These are phyloP conservation scores for Aphaenogaster rudis DNA, from an alignment of 1,140 invertebrate species.

Conservation along the genomic window DNA sequence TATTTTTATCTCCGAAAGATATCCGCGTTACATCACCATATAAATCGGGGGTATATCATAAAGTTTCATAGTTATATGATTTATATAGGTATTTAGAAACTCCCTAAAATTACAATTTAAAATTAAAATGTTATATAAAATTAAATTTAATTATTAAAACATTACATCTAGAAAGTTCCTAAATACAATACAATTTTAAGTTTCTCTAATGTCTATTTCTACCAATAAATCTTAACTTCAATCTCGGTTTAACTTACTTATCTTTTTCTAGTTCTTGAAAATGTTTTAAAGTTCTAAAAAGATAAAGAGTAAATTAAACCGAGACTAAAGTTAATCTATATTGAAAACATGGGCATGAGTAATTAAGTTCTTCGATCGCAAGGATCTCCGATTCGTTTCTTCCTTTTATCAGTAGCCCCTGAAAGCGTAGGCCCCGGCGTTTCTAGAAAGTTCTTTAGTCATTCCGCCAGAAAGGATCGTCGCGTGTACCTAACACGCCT, in stretches of 20 bases:
- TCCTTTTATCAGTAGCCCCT: neutral
- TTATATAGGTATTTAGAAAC: neutral
- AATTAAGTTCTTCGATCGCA: neutral
- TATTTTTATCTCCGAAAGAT: constrained; percentile 21
- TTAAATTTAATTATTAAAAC: too few relatives aligned
- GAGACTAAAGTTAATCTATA: too few relatives aligned
- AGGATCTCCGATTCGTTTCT: neutral
- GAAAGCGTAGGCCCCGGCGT: neutral
- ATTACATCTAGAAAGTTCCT: too few relatives aligned
- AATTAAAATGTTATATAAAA: neutral
- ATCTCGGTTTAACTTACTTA: too few relatives aligned
- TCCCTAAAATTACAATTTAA: neutral
- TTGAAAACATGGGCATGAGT: too few relatives aligned
- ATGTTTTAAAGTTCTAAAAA: neutral
- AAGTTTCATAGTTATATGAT: neutral
- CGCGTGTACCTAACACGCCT: neutral
- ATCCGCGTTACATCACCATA: neutral
- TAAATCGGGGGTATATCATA: neutral
- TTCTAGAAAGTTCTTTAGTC: neutral
- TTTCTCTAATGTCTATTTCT: too few relatives aligned
- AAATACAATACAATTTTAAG: too few relatives aligned
- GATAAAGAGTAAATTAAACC: too few relatives aligned
- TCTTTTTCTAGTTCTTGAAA: too few relatives aligned
- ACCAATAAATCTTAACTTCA: too few relatives aligned
- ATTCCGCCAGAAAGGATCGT: neutral